Evolutionary conservation across 2,113 vertebrate genomes (phyloP).

Genomic region (Talpa occidentalis): DNA sequence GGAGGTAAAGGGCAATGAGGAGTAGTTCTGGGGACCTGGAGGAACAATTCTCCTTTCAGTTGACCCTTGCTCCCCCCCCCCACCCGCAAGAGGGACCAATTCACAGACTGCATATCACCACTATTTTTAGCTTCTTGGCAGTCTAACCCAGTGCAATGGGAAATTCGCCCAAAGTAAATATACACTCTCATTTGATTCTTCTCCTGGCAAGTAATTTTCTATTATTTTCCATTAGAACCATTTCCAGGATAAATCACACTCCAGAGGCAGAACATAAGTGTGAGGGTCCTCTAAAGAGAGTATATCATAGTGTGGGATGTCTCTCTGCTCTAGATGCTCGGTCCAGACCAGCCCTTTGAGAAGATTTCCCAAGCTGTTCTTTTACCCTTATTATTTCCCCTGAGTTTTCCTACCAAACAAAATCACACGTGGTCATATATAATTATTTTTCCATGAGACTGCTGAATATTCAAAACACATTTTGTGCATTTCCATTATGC

Average conservation of each 20-base stretch:
- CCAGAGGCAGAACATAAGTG: not conserved
- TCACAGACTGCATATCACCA: constrained; percentile 58
- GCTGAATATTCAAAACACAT: not conserved
- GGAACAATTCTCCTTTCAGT: constrained; percentile 37
- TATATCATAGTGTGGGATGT: not conserved
- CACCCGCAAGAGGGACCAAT: constrained; percentile 66
- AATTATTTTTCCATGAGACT: not conserved
- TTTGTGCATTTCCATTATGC: not conserved
- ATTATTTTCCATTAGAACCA: constrained; percentile 70
- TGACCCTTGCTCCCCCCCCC: constrained; percentile 70
- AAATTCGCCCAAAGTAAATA: constrained; percentile 77
- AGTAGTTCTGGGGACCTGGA: not conserved
- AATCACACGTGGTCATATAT: not conserved
- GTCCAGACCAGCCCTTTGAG: not conserved
- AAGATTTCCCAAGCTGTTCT: not conserved
- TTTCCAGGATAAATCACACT: constrained; percentile 67
- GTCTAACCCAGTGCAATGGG: constrained; percentile 59
- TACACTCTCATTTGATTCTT: constrained; percentile 65
- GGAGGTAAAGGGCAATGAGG: not conserved
- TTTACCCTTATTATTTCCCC: not conserved
- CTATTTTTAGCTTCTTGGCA: constrained; percentile 82
- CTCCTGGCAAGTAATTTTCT: constrained; percentile 74
- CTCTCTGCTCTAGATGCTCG: not conserved
- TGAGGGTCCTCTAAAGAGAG: constrained; percentile 5
- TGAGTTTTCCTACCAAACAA: not conserved